Conservation (phyloP, 1,140 invertebrate genomes). For the Listronotus bonariensis region DNA sequence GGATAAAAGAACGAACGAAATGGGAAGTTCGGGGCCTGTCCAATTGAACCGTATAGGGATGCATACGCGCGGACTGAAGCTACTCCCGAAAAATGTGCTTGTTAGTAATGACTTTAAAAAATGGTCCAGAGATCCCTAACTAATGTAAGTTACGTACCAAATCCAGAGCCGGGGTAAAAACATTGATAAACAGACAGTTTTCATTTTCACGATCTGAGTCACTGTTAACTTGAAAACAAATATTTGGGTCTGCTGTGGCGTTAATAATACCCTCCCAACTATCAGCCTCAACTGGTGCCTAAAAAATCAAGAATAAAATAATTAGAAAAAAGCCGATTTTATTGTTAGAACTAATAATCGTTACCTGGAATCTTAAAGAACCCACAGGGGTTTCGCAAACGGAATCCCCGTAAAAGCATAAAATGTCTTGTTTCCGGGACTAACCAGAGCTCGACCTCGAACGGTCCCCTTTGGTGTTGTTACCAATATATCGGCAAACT, state of each 20-base stretch:
- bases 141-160: conserved; percentile 6
- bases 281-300: conserved; percentile 23
- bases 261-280: conserved; percentile 11
- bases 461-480: conserved; percentile 28
- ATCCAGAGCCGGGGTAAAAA: conserved; percentile 20
- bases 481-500: conserved; percentile 28
- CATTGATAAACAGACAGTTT: conserved; percentile 23
- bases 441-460: conserved; percentile 18
- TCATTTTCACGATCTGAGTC: conserved; percentile 18
- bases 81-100: too few species aligned
- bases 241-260: conserved; percentile 17
- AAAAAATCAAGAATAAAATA: too few species aligned
- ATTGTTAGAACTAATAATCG: too few species aligned
- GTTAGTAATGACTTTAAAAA: too few species aligned
- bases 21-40: too few species aligned
- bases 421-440: conserved; percentile 21
- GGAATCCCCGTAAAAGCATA: conserved; percentile 34
- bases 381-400: conserved; percentile 35
- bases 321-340: background rate
- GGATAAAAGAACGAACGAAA: too few species aligned
- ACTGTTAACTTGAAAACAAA: conserved; percentile 27
- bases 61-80: too few species aligned
- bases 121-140: too few species aligned
- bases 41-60: too few species aligned
- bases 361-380: conserved; percentile 26